Conservation (phyloP, 2,797 vertebrate species). For the Tenualosa ilisha region DNA sequence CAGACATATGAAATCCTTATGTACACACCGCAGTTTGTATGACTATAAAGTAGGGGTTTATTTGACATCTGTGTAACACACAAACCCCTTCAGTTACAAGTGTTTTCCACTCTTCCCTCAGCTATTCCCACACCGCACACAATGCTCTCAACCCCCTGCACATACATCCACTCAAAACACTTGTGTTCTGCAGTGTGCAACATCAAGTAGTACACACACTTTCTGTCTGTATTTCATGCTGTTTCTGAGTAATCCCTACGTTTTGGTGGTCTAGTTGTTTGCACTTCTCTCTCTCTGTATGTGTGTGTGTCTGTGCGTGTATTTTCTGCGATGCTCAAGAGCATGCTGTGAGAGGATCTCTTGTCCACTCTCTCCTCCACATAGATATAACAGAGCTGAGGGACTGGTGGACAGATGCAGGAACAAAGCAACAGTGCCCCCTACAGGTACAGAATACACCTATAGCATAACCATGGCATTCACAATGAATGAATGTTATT, state of each 20-base stretch:
- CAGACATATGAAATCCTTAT: neutral
- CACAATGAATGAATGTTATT: neutral
- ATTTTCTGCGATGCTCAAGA: neutral
- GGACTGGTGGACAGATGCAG: neutral
- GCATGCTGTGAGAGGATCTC: neutral
- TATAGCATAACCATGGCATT: neutral
- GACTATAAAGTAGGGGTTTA: neutral
- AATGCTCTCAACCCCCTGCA: neutral
- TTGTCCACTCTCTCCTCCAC: constrained; percentile 9
- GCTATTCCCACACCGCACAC: neutral
- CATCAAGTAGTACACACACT: neutral
- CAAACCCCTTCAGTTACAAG: neutral
- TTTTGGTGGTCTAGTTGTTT: neutral
- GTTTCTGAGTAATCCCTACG: neutral
- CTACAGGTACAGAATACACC: neutral
- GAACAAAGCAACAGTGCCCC: constrained; percentile 16
- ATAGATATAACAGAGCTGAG: neutral
- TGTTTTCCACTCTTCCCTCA: neutral
- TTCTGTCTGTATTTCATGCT: neutral
- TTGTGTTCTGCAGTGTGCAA: neutral
- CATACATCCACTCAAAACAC: neutral
- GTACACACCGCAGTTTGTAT: neutral
- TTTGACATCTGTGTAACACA: neutral
- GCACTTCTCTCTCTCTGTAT: neutral
- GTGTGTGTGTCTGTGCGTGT: neutral